Conservation (phyloP, 2,797 vertebrate species). For the Poecilia picta region DNA sequence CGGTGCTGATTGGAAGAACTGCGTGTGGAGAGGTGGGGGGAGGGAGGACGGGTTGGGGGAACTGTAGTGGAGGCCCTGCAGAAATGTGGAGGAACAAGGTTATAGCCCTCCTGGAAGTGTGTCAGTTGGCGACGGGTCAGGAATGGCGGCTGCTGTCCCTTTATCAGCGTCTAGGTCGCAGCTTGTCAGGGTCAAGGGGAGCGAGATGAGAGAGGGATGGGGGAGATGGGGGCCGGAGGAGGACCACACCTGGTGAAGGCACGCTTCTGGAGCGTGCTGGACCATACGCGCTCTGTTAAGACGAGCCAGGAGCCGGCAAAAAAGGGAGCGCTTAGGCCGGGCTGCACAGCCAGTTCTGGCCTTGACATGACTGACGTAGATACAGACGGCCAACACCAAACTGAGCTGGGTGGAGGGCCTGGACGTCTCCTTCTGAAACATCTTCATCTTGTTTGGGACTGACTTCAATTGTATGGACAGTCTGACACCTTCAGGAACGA, state of each 20-base stretch:
- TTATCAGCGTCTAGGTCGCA: constrained; percentile 68
- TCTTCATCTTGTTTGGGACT: neutral
- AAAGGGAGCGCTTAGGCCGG: constrained; percentile 49
- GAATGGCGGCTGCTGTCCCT: constrained; percentile 67
- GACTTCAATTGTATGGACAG: neutral
- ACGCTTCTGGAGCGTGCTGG: constrained; percentile 82
- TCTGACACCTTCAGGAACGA: neutral
- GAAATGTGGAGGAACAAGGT: constrained; percentile 72
- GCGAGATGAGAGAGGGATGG: constrained; percentile 68
- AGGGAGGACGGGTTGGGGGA: constrained; percentile 22
- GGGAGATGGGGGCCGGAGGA: constrained; percentile 38
- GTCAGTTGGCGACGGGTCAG: constrained; percentile 71
- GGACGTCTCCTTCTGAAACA: neutral
- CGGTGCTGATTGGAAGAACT: constrained; percentile 2
- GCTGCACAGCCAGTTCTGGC: constrained; percentile 63
- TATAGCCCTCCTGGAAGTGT: constrained; percentile 69
- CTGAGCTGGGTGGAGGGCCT: neutral
- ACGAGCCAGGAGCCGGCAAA: constrained; percentile 39
- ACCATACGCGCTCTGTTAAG: constrained; percentile 32
- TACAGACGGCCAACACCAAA: constrained; percentile 39
- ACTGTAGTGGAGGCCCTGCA: constrained; percentile 48
- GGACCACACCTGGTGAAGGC: constrained; percentile 80
- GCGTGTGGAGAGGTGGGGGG: constrained; percentile 11
- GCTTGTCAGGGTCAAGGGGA: constrained; percentile 78
- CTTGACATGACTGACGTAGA: constrained; percentile 73